Percentiles rank a stretch among this genome's conserved stretches.
Conservation (phyloP, 2,888 invertebrate genomes). For the Muschampia plurimacula region DNA sequence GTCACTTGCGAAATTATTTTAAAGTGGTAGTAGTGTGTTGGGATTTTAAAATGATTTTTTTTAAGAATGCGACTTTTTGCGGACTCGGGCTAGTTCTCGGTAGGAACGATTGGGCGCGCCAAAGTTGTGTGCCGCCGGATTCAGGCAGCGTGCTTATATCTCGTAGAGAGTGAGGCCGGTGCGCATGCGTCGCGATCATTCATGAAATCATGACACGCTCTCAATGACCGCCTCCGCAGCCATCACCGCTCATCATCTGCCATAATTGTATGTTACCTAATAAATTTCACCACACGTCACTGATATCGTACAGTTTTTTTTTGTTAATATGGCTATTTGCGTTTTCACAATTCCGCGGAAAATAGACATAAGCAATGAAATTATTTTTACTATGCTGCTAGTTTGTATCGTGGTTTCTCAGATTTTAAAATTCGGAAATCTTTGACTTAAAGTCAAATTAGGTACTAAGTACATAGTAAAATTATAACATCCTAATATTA, state of each 20-base stretch:
- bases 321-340: no score
- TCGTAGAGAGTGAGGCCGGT: conserved; percentile 54
- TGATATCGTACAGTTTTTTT: no score
- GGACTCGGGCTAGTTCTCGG: conserved; percentile 64
- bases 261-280: conserved; percentile 11
- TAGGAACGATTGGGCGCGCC: conserved; percentile 76
- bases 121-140: conserved; percentile 78
- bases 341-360: no score
- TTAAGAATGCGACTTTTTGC: conserved; percentile 52
- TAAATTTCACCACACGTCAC: no score
- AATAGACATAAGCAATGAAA: no score
- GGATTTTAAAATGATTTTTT: conserved; percentile 42
- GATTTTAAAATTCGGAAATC: no score
- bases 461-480: no score
- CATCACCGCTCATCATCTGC: conserved; percentile 56
- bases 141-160: conserved; percentile 78
- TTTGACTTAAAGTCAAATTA: no score
- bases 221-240: conserved; percentile 79
- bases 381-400: no score
- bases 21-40: not conserved
- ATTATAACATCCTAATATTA: no score
- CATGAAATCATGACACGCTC: conserved; percentile 63
- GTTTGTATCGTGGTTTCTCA: no score
- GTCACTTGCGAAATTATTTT: conserved; percentile 23
- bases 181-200: conserved; percentile 69